Conservation (phyloP, 2,888 invertebrate genomes). For the Perizoma affinitatum region DNA sequence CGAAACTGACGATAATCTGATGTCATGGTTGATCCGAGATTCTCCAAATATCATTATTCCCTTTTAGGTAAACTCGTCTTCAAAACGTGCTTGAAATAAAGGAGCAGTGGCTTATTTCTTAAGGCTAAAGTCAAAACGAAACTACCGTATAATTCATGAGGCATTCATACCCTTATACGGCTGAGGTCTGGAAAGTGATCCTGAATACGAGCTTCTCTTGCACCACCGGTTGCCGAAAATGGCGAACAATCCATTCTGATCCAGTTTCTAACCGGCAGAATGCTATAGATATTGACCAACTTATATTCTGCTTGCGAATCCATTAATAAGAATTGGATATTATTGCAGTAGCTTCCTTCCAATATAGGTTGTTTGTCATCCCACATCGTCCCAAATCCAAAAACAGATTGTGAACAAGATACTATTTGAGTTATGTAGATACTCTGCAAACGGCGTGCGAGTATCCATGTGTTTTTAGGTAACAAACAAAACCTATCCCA, state of each 20-base stretch:
- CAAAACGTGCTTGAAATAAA: conserved; percentile 24
- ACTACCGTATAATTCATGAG: conserved; percentile 77
- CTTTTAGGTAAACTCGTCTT: conserved; percentile 11
- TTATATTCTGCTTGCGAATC: conserved; percentile 31
- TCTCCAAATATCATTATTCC: conserved; percentile 18
- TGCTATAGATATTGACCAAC: conserved; percentile 38
- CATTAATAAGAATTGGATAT: conserved; percentile 20
- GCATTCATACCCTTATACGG: conserved; percentile 77
- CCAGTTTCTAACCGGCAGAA: conserved; percentile 68
- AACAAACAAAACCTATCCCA: too few species aligned
- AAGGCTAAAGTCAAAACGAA: conserved; percentile 37
- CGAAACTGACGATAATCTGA: conserved; percentile 11
- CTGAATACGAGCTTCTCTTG: conserved; percentile 59
- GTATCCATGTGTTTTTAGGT: too few species aligned
- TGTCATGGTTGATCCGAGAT: conserved; percentile 22
- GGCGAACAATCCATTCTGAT: conserved; percentile 57
- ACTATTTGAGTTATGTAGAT: not conserved
- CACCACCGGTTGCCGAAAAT: conserved; percentile 54
- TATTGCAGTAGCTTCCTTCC: conserved; percentile 10
- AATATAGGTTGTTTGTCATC: conserved; percentile 3
- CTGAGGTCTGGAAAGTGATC: conserved; percentile 68
- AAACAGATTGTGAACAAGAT: not conserved
- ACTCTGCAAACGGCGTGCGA: too few species aligned
- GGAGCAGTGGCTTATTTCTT: conserved; percentile 16
- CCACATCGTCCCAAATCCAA: not conserved